Evolutionary conservation across 2,113 vertebrate genomes (phyloP), one percentile per base, ranked within the genome.

Genomic region (Mobula birostris): DNA sequence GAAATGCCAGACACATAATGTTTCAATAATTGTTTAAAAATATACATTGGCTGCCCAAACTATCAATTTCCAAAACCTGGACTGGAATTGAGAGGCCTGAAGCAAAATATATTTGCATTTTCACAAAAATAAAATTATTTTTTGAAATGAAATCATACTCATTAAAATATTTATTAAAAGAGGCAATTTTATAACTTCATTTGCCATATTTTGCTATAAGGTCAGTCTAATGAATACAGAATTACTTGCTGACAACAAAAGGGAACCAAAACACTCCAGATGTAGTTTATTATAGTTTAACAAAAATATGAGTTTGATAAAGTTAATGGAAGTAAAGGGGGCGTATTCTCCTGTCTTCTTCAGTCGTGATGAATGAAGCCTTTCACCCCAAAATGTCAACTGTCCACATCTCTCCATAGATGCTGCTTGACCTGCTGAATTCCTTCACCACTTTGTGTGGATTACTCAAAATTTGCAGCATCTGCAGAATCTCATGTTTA

Each of bases 21-120:
- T 68, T 90, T 90, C 29, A 66, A 15, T n/a, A 85, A 85, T 12
- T 83, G 21, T 85, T 85, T 87, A 36, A 79, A 79, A n/a, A 77
- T 77, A 12, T 77, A 77, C 76, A 77, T 29, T 79, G 77, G 77
- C 77, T 79, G 77, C 32, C 74, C 27, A 87, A 63, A 3, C 80
- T 15, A 8, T 24, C 80, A 83, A 83, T 56, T 56, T 83, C 36
- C 48, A 83, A 83, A 74, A 83, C 48, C 40, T 0, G 19, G 80
- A 40, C 56, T 19, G 56, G 56, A 83, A 83, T 83, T 48, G 48
- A 48, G 40, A 83, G 17, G 40, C 80, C 56, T 6, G 24, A 36
- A 21, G 80, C 36, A 83, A 83, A 80, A 17, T 12, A 32, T 36
- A 40, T 40, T 80, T 80, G 32, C 36, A 80, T 80, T 40, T 40